Percentiles rank a stretch among this genome's conserved stretches.
These are phyloP conservation scores for Neuroterus valhalla DNA, from an alignment of 1,140 invertebrate genomes.

Conservation along the genomic window DNA sequence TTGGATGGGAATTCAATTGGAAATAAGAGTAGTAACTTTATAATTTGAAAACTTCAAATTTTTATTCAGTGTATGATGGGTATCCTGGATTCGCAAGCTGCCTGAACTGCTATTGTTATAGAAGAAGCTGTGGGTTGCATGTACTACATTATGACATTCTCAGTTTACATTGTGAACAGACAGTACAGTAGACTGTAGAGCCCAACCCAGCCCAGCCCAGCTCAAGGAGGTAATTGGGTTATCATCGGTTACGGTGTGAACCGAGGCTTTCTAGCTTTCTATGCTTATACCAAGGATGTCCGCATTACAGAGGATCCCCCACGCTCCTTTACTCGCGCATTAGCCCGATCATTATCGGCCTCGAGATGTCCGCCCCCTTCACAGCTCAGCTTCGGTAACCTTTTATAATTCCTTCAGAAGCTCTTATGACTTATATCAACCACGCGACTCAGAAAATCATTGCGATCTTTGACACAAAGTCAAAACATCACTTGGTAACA, in stretches of 20 bases:
- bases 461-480: constrained; percentile 34
- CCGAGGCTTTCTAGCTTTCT: constrained; percentile 69
- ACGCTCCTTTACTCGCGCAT: constrained; percentile 41
- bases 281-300: constrained; percentile 67
- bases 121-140: constrained; percentile 9
- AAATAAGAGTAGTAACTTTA: no score
- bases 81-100: background rate
- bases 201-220: constrained; percentile 40
- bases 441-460: constrained; percentile 41
- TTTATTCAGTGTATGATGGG: no score
- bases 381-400: constrained; percentile 44
- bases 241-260: constrained; percentile 55
- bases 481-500: background rate
- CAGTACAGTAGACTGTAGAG: constrained; percentile 22
- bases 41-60: no score
- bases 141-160: constrained; percentile 29
- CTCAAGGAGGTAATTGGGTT: constrained; percentile 59
- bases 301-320: constrained; percentile 59
- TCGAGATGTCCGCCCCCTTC: constrained; percentile 47
- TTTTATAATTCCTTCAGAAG: constrained; percentile 36
- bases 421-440: constrained; percentile 28
- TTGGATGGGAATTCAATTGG: no score
- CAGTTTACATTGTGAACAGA: constrained; percentile 39
- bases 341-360: constrained; percentile 57
- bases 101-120: background rate